These are phyloP conservation scores for Limnephilus lunatus DNA, from an alignment of 2,888 invertebrate genomes.

Conservation along the genomic window DNA sequence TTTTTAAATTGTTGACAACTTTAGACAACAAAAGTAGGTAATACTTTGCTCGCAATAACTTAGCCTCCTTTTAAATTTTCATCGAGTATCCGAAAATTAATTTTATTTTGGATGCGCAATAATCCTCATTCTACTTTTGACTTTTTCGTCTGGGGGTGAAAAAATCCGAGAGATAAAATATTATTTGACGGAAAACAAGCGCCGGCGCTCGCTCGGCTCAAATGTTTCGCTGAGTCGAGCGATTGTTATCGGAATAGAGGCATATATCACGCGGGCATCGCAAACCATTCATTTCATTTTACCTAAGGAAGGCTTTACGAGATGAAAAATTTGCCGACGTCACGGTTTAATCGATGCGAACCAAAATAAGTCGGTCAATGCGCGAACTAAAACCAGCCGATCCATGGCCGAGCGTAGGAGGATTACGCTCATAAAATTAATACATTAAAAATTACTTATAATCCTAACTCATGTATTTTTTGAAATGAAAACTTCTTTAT, in stretches of 20 bases:
- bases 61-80: neutral
- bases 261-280: conserved; percentile 35
- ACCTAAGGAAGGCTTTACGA: conserved; percentile 43
- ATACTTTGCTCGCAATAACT: neutral
- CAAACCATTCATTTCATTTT: conserved; percentile 33
- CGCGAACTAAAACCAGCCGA: conserved; percentile 6
- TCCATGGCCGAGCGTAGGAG: neutral
- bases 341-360: conserved; percentile 40
- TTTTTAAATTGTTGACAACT: too few relatives aligned
- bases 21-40: too few relatives aligned
- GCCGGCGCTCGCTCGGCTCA: conserved; percentile 3
- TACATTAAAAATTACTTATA: neutral
- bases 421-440: neutral
- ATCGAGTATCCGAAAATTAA: neutral
- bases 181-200: conserved; percentile 35
- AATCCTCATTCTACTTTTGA: neutral
- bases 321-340: conserved; percentile 42
- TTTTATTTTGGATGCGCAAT: neutral
- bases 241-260: conserved; percentile 24
- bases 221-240: conserved; percentile 40
- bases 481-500: too few relatives aligned
- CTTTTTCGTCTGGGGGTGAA: neutral
- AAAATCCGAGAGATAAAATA: neutral
- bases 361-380: conserved; percentile 23
- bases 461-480: neutral